These are phyloP conservation scores for Pachyramphus minor DNA, from an alignment of 2,113 vertebrate species.

Conservation along the genomic window DNA sequence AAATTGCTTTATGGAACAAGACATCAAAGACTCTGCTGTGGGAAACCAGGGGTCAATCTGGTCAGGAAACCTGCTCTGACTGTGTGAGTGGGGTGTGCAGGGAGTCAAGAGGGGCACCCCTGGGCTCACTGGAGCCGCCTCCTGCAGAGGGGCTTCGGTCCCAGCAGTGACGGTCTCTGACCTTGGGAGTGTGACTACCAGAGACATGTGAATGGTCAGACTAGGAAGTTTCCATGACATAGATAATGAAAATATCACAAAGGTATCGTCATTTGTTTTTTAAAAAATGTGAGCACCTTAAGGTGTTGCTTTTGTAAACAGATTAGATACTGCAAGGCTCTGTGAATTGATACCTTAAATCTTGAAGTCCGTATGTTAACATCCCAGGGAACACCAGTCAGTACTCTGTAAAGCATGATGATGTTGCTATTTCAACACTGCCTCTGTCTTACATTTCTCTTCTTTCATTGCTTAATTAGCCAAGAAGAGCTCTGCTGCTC, in stretches of 20 bases:
- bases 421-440: neutral
- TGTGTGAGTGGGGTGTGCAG: neutral
- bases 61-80: neutral
- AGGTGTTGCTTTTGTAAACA: neutral
- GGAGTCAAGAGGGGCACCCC: accelerated
- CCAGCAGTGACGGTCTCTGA: neutral
- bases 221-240: neutral
- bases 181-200: neutral
- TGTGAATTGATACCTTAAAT: neutral
- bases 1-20: neutral
- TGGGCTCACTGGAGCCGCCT: neutral
- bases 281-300: neutral
- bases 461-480: neutral
- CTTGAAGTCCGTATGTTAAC: neutral
- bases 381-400: neutral
- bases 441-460: neutral
- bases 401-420: neutral
- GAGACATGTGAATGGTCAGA: neutral
- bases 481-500: neutral
- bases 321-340: neutral
- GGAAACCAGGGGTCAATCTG: neutral
- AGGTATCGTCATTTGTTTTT: neutral
- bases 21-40: neutral
- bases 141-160: accelerated
- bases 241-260: neutral